phyloP scores from a whole-genome alignment of 2,888 invertebrate species.

The Lysandra coridon region DNA sequence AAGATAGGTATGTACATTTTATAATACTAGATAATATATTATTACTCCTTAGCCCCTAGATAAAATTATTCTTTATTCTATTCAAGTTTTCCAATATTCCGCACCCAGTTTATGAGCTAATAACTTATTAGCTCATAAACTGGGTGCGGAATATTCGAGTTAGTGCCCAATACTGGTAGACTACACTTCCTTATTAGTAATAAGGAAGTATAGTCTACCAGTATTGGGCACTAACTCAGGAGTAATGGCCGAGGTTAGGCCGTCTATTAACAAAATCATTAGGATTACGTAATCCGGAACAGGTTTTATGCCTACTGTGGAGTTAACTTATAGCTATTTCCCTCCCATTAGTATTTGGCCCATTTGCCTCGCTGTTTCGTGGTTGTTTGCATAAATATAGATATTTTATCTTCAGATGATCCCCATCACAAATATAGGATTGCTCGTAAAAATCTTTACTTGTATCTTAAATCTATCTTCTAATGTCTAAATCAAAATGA shows the following conservation, averaged over 20 bases:
- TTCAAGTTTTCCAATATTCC: not conserved
- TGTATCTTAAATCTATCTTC: too few species aligned
- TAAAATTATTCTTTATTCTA: not conserved
- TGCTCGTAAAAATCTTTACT: not conserved
- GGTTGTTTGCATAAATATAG: not conserved
- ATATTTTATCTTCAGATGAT: not conserved
- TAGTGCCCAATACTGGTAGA: too few species aligned
- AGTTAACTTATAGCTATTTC: conserved; percentile 2
- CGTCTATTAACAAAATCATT: conserved; percentile 16
- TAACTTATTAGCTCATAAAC: too few species aligned
- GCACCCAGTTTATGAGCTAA: not conserved
- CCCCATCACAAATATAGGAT: not conserved
- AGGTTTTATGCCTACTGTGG: conserved; percentile 15
- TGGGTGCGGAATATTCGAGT: too few species aligned
- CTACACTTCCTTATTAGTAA: too few species aligned
- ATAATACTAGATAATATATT: not conserved
- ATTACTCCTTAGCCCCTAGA: not conserved
- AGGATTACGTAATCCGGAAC: conserved; percentile 28
- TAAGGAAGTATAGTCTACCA: conserved; percentile 14
- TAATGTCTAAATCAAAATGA: too few species aligned
- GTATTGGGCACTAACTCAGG: conserved; percentile 3
- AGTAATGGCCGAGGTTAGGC: conserved; percentile 2
- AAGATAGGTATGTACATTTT: too few species aligned
- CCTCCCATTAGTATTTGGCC: not conserved
- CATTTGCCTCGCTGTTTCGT: conserved; percentile 2